These are phyloP conservation scores for Anastatus disparis DNA, from an alignment of 1,140 invertebrate species.

Conservation along the genomic window DNA sequence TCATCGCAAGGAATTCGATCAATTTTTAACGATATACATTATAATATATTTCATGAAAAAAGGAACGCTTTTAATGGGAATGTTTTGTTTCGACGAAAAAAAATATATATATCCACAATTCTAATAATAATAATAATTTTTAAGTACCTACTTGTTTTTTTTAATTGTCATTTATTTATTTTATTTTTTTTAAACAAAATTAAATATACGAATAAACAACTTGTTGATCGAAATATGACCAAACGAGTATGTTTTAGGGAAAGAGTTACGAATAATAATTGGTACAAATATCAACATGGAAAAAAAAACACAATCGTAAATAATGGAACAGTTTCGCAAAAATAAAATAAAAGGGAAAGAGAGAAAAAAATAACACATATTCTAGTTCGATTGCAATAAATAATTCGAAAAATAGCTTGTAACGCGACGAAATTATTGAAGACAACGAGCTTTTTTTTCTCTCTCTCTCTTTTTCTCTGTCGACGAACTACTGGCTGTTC, in stretches of 20 bases:
- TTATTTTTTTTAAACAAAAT: background rate
- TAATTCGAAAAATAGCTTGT: background rate
- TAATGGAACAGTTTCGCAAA: background rate
- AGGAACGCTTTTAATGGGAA: background rate
- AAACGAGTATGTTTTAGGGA: background rate
- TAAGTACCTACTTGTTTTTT: background rate
- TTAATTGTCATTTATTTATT: no score
- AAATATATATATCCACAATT: background rate
- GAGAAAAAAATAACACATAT: conserved; percentile 8
- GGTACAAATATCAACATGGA: background rate
- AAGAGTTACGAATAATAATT: background rate
- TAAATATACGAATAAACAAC: background rate
- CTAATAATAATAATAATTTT: background rate
- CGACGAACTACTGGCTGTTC: no score
- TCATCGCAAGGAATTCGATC: no score
- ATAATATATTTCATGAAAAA: background rate
- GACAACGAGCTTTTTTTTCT: no score
- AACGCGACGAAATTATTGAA: conserved; percentile 9
- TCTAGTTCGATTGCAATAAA: conserved; percentile 8
- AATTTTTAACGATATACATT: background rate
- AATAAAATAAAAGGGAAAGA: no score
- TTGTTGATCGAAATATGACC: background rate
- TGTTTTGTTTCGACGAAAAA: background rate
- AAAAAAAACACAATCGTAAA: conserved; percentile 16
- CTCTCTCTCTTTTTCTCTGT: no score